These are phyloP conservation scores for Drosophila lutescens DNA, from an alignment of 2,888 invertebrate species.

Conservation along the genomic window DNA sequence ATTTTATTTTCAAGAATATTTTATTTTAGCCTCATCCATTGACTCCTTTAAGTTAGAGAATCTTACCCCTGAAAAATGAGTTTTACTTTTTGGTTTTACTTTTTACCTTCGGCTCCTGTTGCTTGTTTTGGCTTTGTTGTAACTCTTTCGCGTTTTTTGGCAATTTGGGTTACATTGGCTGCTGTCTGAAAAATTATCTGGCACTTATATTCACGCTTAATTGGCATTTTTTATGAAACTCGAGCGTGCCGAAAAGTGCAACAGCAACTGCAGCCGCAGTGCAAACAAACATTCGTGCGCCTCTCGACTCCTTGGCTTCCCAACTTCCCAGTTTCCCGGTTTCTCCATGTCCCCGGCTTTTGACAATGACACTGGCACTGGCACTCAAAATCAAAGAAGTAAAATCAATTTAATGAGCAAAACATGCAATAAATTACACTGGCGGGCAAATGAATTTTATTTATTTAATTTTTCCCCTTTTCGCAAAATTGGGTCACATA, in stretches of 20 bases:
- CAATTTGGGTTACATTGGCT: constrained; percentile 81
- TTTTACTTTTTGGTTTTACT: constrained; percentile 34
- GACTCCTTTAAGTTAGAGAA: constrained; percentile 54
- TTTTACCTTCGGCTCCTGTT: constrained; percentile 40
- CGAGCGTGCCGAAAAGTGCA: constrained; percentile 69
- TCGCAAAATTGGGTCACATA: constrained; percentile 64
- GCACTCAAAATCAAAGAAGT: constrained; percentile 76
- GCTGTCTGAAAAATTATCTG: constrained; percentile 82
- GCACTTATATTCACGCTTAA: constrained; percentile 83
- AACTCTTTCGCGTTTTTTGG: constrained; percentile 67
- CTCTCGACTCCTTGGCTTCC: constrained; percentile 59
- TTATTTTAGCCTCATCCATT: too few relatives aligned
- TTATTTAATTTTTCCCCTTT: constrained; percentile 51
- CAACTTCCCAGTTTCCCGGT: constrained; percentile 13
- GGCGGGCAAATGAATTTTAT: constrained; percentile 59
- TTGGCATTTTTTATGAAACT: constrained; percentile 82
- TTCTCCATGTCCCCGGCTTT: constrained; percentile 9
- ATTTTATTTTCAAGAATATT: not conserved
- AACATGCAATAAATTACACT: constrained; percentile 78
- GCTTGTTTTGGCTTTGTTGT: constrained; percentile 53
- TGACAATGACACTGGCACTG: constrained; percentile 83
- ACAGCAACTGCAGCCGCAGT: constrained; percentile 12
- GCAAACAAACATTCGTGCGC: constrained; percentile 69
- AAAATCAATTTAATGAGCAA: constrained; percentile 82
- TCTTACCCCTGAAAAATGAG: constrained; percentile 44